These are phyloP conservation scores for Holcopasites calliopsidis DNA, from an alignment of 1,140 invertebrate genomes.

Conservation along the genomic window DNA sequence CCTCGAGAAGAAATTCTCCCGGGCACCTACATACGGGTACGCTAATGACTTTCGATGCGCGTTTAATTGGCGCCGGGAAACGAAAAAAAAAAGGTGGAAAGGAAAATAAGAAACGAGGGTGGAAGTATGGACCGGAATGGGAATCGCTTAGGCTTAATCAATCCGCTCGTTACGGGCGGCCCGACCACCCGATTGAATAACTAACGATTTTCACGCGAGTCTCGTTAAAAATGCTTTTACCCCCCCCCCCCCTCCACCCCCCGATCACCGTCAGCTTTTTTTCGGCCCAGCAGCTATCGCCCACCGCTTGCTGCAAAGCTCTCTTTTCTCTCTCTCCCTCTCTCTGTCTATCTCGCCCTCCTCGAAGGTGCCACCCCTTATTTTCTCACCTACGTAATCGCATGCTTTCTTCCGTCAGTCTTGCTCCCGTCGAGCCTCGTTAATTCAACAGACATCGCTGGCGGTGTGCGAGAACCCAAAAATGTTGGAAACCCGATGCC, in stretches of 20 bases:
- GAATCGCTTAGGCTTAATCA: conserved; percentile 64
- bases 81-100: conserved; percentile 42
- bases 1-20: conserved; percentile 38
- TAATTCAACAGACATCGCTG: background rate
- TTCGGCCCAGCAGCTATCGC: conserved; percentile 19
- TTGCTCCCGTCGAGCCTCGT: background rate
- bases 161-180: conserved; percentile 64
- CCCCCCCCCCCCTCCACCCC: too few species aligned
- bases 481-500: too few species aligned
- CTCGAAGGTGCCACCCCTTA: background rate
- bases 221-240: conserved; percentile 69
- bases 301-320: background rate
- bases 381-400: background rate
- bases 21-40: conserved; percentile 31
- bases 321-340: too few species aligned
- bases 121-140: conserved; percentile 20
- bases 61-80: conserved; percentile 65
- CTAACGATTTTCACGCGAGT: conserved; percentile 60
- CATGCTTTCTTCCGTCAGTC: background rate
- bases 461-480: too few species aligned
- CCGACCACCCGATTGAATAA: conserved; percentile 58
- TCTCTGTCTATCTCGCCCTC: too few species aligned
- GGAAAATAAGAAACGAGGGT: conserved; percentile 51
- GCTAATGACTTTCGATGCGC: conserved; percentile 63
- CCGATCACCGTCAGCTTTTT: conserved; percentile 42